Evolutionary conservation across 2,113 vertebrate species (phyloP).

Genomic region (Xiphorhynchus elegans): DNA sequence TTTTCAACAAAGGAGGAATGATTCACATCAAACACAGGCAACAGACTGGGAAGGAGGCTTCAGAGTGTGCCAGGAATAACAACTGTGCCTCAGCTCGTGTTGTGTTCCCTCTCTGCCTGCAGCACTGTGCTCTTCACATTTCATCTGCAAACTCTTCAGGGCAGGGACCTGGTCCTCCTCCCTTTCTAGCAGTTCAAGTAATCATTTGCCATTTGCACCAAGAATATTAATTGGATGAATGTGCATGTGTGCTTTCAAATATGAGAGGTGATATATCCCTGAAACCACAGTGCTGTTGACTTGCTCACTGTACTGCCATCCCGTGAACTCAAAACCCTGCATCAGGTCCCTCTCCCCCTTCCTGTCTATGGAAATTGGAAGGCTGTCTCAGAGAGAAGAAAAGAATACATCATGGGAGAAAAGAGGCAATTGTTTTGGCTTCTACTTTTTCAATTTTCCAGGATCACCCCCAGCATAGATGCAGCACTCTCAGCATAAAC

Average conservation of each 20-base stretch:
- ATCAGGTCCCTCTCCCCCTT: neutral
- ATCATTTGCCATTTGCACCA: neutral
- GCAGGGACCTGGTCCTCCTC: neutral
- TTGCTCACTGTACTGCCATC: neutral
- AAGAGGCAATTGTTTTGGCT: neutral
- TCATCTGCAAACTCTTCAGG: constrained; percentile 17
- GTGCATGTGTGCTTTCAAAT: neutral
- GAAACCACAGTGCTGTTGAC: neutral
- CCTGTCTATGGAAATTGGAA: neutral
- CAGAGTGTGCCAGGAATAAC: constrained; percentile 42
- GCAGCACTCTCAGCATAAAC: neutral
- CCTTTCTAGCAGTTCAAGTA: neutral
- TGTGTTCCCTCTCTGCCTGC: neutral
- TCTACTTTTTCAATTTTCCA: neutral
- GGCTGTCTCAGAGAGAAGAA: neutral
- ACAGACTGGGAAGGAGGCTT: constrained; percentile 35
- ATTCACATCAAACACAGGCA: constrained; percentile 43
- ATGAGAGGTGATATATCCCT: neutral
- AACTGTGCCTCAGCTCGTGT: constrained; percentile 1
- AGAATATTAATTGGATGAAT: neutral
- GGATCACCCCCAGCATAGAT: neutral
- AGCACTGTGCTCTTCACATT: neutral
- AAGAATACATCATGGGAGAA: neutral
- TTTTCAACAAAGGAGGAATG: constrained; percentile 16
- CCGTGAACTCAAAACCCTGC: neutral